Evolutionary conservation across 2,113 vertebrate genomes (phyloP).

Genomic region (Myiagra hebetior): DNA sequence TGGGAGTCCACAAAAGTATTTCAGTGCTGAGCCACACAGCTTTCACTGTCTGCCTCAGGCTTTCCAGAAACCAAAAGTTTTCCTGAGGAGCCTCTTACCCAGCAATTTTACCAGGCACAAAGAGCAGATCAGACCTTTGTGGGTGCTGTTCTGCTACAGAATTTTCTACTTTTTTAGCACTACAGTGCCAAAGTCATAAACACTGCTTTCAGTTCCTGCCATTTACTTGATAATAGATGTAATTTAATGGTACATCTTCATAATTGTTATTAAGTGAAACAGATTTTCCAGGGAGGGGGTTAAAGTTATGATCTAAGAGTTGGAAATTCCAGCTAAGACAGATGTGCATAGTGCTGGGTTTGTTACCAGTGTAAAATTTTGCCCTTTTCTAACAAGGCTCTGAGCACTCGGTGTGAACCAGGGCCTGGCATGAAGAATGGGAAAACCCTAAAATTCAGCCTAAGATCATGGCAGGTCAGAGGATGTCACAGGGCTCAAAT

Average conservation of each 20-base stretch:
- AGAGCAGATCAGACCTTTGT: background rate
- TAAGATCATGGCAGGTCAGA: accelerated
- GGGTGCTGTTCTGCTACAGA: background rate
- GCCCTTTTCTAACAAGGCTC: background rate
- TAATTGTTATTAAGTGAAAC: background rate
- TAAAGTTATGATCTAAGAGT: background rate
- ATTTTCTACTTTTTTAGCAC: background rate
- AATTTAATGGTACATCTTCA: background rate
- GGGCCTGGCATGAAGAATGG: background rate
- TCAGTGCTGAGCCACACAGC: background rate
- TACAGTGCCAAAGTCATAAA: background rate
- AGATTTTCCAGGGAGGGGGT: background rate
- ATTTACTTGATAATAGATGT: background rate
- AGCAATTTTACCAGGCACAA: background rate
- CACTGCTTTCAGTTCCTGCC: background rate
- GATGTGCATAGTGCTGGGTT: background rate
- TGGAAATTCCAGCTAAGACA: background rate
- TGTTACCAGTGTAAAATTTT: background rate
- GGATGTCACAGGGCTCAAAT: background rate
- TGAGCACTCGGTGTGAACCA: background rate
- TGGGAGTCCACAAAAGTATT: background rate
- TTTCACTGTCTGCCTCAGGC: background rate
- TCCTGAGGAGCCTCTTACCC: background rate
- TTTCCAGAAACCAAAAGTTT: background rate
- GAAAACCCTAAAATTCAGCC: background rate